These are phyloP conservation scores for Podargus strigoides DNA, from an alignment of 2,797 vertebrate species.

Conservation along the genomic window DNA sequence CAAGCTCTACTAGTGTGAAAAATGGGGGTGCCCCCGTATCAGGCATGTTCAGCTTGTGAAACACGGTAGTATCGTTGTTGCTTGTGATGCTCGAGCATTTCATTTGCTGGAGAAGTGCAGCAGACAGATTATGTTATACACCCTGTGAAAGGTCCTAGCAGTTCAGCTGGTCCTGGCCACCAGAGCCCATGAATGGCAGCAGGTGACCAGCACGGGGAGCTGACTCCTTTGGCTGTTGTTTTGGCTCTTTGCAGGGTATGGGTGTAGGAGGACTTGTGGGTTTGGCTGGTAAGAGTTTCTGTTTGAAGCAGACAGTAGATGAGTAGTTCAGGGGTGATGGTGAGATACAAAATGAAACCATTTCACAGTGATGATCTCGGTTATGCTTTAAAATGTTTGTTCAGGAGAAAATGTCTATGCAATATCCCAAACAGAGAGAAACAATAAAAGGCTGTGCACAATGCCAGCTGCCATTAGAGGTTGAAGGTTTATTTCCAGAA, in stretches of 20 bases:
- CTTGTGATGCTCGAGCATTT: rapidly evolving
- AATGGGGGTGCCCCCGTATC: rapidly evolving
- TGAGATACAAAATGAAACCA: neutral
- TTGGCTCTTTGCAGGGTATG: neutral
- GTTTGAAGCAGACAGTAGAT: neutral
- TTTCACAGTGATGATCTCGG: neutral
- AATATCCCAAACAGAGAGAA: neutral
- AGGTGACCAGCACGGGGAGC: neutral
- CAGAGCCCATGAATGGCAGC: neutral
- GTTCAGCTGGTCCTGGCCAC: rapidly evolving
- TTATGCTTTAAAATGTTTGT: neutral
- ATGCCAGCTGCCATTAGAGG: neutral
- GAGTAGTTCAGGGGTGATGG: neutral
- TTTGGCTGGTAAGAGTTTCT: neutral
- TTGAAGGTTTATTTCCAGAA: neutral
- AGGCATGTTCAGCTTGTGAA: neutral
- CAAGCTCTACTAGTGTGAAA: neutral
- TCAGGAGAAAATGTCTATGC: neutral
- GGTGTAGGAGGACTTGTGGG: rapidly evolving
- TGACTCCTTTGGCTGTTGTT: neutral
- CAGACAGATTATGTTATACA: no score
- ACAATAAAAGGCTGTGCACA: neutral
- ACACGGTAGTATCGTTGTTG: rapidly evolving
- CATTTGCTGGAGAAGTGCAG: neutral
- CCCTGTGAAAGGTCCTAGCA: rapidly evolving